phyloP scores from a whole-genome alignment of 2,113 vertebrate species.

The Cryptomyrus ogoouensis region DNA sequence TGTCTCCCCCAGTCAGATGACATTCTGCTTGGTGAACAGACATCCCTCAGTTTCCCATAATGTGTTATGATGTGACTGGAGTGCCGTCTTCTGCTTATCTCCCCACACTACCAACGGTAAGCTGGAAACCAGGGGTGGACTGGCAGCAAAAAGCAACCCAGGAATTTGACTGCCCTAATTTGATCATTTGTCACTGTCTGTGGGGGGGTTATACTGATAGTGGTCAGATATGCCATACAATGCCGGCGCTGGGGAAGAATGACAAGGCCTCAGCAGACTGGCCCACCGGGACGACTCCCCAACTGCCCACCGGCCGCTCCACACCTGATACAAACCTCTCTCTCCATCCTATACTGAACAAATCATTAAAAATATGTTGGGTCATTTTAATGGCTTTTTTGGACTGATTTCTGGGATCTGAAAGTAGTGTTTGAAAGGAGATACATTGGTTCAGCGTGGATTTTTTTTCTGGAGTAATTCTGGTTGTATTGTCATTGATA shows the following conservation, averaged over 20 bases:
- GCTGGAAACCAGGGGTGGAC: background rate
- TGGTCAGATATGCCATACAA: background rate
- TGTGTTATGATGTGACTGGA: background rate
- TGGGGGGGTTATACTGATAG: background rate
- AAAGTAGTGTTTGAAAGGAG: background rate
- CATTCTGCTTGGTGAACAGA: background rate
- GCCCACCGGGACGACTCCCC: background rate
- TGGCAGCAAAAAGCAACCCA: background rate
- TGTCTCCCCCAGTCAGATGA: background rate
- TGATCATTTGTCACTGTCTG: background rate
- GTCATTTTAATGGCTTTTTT: background rate
- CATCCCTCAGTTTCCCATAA: background rate
- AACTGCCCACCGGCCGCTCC: background rate
- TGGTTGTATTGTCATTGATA: background rate
- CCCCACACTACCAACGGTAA: background rate
- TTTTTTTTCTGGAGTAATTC: background rate
- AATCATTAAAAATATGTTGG: background rate
- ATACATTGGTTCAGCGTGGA: background rate
- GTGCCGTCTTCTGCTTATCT: background rate
- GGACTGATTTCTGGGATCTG: background rate
- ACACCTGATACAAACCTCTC: background rate
- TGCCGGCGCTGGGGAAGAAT: background rate
- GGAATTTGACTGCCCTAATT: background rate
- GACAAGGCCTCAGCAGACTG: background rate
- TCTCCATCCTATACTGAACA: background rate